A percentile compares a stretch with the other conserved stretches of the same genome.
These are phyloP conservation scores for Mycogona germanica DNA, from an alignment of 2,888 invertebrate species.

Conservation along the genomic window DNA sequence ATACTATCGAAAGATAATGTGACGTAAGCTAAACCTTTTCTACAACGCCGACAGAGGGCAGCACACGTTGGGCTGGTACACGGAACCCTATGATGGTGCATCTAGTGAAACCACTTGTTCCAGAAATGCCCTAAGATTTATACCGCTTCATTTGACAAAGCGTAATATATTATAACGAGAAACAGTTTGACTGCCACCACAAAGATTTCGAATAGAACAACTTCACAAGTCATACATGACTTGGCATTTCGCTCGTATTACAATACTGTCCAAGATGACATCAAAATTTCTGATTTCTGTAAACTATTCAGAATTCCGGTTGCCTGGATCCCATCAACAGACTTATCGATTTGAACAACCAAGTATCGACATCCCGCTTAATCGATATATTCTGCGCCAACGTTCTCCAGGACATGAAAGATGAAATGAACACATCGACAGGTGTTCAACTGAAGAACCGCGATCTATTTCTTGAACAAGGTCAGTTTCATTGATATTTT, in stretches of 20 bases:
- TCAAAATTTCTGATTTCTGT: not conserved
- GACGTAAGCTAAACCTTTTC: not conserved
- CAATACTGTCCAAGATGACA: not conserved
- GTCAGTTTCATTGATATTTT: not conserved
- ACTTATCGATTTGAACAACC: not conserved
- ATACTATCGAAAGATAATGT: not conserved
- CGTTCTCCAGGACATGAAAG: constrained; percentile 10
- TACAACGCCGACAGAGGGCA: no score
- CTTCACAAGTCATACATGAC: no score
- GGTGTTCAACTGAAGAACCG: not conserved
- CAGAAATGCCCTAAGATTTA: no score
- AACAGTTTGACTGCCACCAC: no score
- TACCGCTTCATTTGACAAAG: no score
- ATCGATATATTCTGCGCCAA: constrained; percentile 10
- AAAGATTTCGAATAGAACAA: no score
- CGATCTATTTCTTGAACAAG: constrained; percentile 18
- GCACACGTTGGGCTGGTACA: no score
- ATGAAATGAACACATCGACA: not conserved
- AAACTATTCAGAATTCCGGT: not conserved
- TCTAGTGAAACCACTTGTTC: no score
- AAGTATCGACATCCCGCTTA: not conserved
- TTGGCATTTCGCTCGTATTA: no score
- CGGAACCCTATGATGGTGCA: no score
- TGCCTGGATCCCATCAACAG: constrained; percentile 1
- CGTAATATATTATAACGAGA: no score